phyloP scores from a whole-genome alignment of 2,888 invertebrate species.

The Ferdinandea cuprea region DNA sequence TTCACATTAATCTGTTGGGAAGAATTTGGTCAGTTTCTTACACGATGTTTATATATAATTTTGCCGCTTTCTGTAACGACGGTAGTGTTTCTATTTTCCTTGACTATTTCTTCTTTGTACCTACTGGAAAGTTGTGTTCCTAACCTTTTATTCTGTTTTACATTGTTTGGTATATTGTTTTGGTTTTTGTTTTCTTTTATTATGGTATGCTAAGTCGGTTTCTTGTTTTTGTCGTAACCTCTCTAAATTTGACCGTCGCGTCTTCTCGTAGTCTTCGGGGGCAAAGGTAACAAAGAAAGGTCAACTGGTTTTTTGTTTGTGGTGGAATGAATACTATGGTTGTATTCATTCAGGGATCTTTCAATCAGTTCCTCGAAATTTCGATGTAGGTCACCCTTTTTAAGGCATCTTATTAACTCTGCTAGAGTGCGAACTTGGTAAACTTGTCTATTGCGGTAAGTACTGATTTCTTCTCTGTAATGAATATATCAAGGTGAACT shows the following conservation, averaged over 20 bases:
- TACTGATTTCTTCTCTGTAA: slow-evolving; percentile 20
- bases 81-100: slow-evolving; percentile 34
- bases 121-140: slow-evolving; percentile 37
- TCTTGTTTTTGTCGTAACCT: slow-evolving; percentile 40
- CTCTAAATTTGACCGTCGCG: slow-evolving; percentile 35
- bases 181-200: slow-evolving; percentile 42
- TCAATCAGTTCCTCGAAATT: slow-evolving; percentile 42
- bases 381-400: slow-evolving; percentile 12
- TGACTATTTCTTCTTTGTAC: slow-evolving; percentile 39
- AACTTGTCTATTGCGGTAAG: slow-evolving; percentile 43
- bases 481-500: slow-evolving; percentile 36
- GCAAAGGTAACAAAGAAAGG: too few species aligned
- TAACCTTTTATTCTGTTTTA: slow-evolving; percentile 42
- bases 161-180: slow-evolving; percentile 45
- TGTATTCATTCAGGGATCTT: slow-evolving; percentile 25
- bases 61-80: slow-evolving; percentile 27
- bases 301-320: too few species aligned
- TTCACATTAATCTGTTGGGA: slow-evolving; percentile 2
- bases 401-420: slow-evolving; percentile 48
- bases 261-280: too few species aligned
- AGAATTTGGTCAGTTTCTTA: slow-evolving; percentile 34
- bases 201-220: slow-evolving; percentile 46
- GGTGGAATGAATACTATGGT: too few species aligned
- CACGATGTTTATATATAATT: slow-evolving; percentile 49
- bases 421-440: slow-evolving; percentile 34